Base-by-base conservation (phyloP, 92 coral and sea anemone species). In the Zoanthus gigantus region DNA sequence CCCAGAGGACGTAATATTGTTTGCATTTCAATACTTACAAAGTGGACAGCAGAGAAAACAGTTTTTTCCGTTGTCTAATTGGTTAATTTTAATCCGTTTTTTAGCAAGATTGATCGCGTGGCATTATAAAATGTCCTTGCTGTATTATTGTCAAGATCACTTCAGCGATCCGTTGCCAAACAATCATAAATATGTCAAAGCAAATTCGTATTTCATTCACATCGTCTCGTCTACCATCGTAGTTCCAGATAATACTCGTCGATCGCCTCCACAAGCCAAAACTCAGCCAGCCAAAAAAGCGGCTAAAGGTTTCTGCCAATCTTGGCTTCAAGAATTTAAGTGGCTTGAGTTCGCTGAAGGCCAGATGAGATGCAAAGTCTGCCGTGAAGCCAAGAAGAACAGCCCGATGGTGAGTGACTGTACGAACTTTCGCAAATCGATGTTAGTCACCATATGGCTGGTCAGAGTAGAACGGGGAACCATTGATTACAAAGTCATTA, bases 271-370 rank as follows among this genome's bases (percentile, higher is more conserved):
- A 72, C 18, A 32, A 32, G 50, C 50, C 76, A 7, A 32, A 72
- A 72, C 42, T 72, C 50, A 61, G 68, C 68, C 68, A 4, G 68
- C 29, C 31, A 61, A 72, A 72, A 72, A 72, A 72, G 76, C 52
- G 0, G 76, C 50, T 34, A 72, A 72, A 72, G 37, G 76, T 72
- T 72, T 72, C 76, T 72, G 76, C 76, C 76, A 72, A 32, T 72
- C 76, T 72, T 72, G 76, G 76, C 76, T 72, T 5, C 50, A 72
- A 72, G 28, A 72, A 34, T 32, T 72, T 72, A 72, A 72, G 76
- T 72, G 45, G 52, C 76, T 72, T 32, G 76, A 61, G 68, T 61
- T 72, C n/a, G n/a, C n/a, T n/a, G n/a, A n/a, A n/a, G n/a, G n/a
- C n/a, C n/a, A n/a, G n/a, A n/a, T n/a, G n/a, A n/a, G n/a, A n/a